Conservation (phyloP, 2,888 invertebrate species). For the Ennomos quercinarius region DNA sequence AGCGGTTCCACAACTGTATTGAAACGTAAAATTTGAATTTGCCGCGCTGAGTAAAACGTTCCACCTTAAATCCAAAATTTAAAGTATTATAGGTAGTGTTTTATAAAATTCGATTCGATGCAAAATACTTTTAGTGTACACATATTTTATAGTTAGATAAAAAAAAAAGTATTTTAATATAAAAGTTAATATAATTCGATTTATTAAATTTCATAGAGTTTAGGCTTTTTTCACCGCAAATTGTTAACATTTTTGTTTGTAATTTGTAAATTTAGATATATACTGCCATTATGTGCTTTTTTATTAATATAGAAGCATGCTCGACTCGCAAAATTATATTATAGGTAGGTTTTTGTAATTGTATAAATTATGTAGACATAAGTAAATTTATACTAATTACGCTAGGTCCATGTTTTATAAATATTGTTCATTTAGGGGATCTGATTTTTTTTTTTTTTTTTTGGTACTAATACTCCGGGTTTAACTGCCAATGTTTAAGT, state of each 20-base stretch:
- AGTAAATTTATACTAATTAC: conserved; percentile 13
- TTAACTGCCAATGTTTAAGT: neutral
- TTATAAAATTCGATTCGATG: conserved; percentile 32
- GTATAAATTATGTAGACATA: conserved; percentile 11
- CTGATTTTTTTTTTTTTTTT: conserved; percentile 11
- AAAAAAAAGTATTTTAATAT: conserved; percentile 41
- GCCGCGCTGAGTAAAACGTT: no score
- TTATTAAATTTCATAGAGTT: conserved; percentile 18
- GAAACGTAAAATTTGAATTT: no score
- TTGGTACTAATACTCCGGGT: neutral
- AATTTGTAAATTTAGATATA: conserved; percentile 24
- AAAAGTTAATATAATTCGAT: conserved; percentile 18
- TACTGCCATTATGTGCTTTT: conserved; percentile 32
- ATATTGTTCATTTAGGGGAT: conserved; percentile 22
- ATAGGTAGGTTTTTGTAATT: conserved; percentile 19
- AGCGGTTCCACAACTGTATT: conserved; percentile 22
- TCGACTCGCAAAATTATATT: conserved; percentile 20
- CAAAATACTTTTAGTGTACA: conserved; percentile 38
- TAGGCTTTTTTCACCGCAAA: conserved; percentile 28
- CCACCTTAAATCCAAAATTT: neutral
- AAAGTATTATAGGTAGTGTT: conserved; percentile 17
- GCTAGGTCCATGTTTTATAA: conserved; percentile 17
- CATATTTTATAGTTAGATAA: conserved; percentile 38
- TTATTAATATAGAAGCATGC: conserved; percentile 20
- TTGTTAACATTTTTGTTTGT: conserved; percentile 6